phyloP scores from a whole-genome alignment of 2,113 vertebrate species.

The Laticauda colubrina region DNA sequence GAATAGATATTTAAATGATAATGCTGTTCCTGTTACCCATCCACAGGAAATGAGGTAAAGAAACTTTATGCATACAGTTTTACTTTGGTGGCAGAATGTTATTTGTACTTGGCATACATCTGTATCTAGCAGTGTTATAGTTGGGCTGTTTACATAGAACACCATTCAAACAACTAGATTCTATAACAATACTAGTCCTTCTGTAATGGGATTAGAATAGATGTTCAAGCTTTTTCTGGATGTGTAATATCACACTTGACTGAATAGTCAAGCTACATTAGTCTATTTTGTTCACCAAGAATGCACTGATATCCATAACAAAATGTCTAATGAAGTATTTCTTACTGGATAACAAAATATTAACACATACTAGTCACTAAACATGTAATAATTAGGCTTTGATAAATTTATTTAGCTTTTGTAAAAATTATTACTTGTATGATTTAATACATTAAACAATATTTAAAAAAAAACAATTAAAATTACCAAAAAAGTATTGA shows the following conservation, averaged over 20 bases:
- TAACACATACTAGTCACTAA: neutral
- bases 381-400: neutral
- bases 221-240: neutral
- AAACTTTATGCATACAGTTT: neutral
- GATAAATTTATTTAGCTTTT: neutral
- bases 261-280: neutral
- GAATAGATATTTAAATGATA: neutral
- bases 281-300: neutral
- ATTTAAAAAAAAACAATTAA: neutral
- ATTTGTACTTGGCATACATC: neutral
- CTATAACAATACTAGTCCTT: neutral
- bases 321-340: neutral
- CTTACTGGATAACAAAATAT: neutral
- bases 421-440: neutral
- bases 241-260: neutral
- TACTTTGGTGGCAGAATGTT: neutral
- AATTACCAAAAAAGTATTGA: neutral
- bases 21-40: neutral
- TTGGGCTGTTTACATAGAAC: neutral
- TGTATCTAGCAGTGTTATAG: neutral
- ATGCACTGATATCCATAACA: neutral
- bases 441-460: neutral
- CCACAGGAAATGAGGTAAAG: neutral
- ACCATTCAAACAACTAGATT: neutral
- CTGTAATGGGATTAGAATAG: neutral